Evolutionary conservation across 2,888 invertebrate genomes (phyloP), one percentile per base, ranked within the genome.

Genomic region (Phrixothrix hirtus): DNA sequence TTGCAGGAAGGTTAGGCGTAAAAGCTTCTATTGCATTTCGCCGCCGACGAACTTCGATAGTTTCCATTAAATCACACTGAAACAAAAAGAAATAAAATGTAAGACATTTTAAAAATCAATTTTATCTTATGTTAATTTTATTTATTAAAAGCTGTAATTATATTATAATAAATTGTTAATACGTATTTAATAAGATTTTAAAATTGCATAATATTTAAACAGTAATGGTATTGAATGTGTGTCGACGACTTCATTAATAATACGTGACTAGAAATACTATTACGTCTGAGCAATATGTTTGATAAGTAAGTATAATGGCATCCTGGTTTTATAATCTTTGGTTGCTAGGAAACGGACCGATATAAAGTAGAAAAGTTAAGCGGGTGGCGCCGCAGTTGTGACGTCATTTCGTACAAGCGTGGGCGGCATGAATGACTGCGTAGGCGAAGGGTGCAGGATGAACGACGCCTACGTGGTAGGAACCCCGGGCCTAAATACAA

Each of bases 341-440:
- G 74, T 76, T 77, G 78, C 77, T 77, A 79, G 78, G 78, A 77
- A 78, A 77, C 79, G 75, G 73, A 27, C 27, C 30, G 29, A 29
- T 37, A 34, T 41, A 45, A 76, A 77, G 72, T 60, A 55, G n/a
- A 60, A 44, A 60, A 59, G 55, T 61, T 61, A 57, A 65, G 66
- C 66, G 57, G 63, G 64, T 59, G 71, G 71, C 74, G 72, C 70
- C 74, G 73, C 73, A 74, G 73, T 79, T 77, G 74, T 81, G 82
- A 83, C 83, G 83, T 83, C 82, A 83, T 74, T 61, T 63, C 67
- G 63, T 72, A 74, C 77, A 77, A 78, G 79, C 81, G 80, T 78
- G 74, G 54, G 63, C 51, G 62, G 37, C 44, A 54, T 66, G 65
- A 77, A 74, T 68, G 63, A 65, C 66, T 57, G 77, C 78, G 74